Evolutionary conservation across 2,113 vertebrate species (phyloP), one percentile per base, ranked within the genome.

Genomic region (Australoheros scitulus): DNA sequence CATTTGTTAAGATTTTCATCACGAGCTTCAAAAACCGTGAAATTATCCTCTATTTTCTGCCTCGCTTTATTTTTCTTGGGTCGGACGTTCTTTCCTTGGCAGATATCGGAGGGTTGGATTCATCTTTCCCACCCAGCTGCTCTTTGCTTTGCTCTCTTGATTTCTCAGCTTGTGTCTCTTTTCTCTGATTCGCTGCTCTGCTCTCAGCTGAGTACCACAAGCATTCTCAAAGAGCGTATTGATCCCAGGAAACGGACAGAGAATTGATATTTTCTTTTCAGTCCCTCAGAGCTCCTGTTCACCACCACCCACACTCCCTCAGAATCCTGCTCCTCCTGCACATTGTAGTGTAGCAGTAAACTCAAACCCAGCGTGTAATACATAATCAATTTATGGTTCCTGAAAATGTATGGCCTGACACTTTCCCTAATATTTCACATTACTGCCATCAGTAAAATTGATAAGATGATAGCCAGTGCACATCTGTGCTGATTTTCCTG

Each of bases 211-310:
- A 78, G 76, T 80, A 74, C 7, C 11, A 50, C 13, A 61, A 72
- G 55, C 34, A 6, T 29, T 80, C 55, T 70, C 70, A 85, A 81
- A 89, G 74, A 52, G 61, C 32, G 64, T 90, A 91, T 94, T 85
- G 92, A 94, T 92, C 82, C 41, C 14, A 65, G 77, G 72, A 80
- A 92, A 80, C 68, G 14, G 79, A 91, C 59, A 81, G 68, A 64
- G 90, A 81, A 92, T 91, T 52, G 61, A 88, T 84, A 86, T 85
- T 86, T 89, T 87, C 61, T 64, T 61, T 64, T 26, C 18, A 34
- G 26, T 72, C 43, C 43, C 43, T 32, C 47, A 24, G 24, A 52
- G 20, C 24, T 72, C 68, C 68, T 72, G 26, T 34, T 72, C 47
- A 72, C 26, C 68, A 72, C 47, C 68, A 72, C 68, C 26, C 68